A percentile compares a stretch with the other conserved stretches of the same genome.
These are phyloP conservation scores for Dasypolia templi DNA, from an alignment of 2,888 invertebrate species.

Conservation along the genomic window DNA sequence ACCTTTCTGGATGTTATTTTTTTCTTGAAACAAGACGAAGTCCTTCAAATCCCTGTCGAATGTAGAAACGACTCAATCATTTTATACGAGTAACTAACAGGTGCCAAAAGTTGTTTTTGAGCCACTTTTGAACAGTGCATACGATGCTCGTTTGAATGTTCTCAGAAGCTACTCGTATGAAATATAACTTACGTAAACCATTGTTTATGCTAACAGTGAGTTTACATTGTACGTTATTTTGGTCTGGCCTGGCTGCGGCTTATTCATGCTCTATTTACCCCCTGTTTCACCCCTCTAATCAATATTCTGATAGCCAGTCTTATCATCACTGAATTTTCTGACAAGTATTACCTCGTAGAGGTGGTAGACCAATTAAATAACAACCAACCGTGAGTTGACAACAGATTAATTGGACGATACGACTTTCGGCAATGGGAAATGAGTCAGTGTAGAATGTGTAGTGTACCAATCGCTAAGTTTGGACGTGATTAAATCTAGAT, in stretches of 20 bases:
- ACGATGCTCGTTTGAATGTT: slow-evolving; percentile 43
- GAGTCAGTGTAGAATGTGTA: background rate
- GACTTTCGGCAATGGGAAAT: background rate
- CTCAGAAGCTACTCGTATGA: slow-evolving; percentile 43
- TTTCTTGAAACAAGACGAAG: background rate
- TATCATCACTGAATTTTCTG: background rate
- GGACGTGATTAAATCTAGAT: background rate
- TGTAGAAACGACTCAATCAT: background rate
- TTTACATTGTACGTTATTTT: slow-evolving; percentile 10
- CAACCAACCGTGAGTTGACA: background rate
- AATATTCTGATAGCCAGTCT: background rate
- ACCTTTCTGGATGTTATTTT: background rate
- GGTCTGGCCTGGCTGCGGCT: background rate
- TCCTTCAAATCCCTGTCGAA: background rate
- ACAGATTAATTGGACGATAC: background rate
- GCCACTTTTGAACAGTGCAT: slow-evolving; percentile 26
- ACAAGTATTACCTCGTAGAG: background rate
- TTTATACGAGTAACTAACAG: background rate
- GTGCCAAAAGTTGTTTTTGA: slow-evolving; percentile 17
- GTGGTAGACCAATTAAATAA: background rate
- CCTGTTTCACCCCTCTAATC: background rate
- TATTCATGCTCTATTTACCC: background rate
- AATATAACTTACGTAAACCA: slow-evolving; percentile 19
- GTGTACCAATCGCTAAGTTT: background rate
- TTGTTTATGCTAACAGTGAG: slow-evolving; percentile 10